These are phyloP conservation scores for Nannoperca australis DNA, from an alignment of 2,797 vertebrate genomes.

Conservation along the genomic window DNA sequence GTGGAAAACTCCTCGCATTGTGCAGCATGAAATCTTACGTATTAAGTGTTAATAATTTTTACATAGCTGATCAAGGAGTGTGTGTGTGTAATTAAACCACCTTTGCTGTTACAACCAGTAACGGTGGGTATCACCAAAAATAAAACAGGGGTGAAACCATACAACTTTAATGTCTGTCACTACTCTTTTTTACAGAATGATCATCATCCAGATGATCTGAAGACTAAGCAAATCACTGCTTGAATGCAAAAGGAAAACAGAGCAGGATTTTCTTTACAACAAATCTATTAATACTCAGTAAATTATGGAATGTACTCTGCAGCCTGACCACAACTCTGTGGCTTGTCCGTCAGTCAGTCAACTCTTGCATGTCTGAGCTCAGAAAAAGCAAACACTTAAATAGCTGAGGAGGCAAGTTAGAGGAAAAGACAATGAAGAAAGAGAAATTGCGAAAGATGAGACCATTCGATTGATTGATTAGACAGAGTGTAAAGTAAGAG, in stretches of 20 bases:
- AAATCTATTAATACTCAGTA: conserved; percentile 39
- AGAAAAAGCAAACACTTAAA: conserved; percentile 19
- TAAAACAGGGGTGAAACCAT: not conserved
- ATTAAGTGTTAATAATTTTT: not conserved
- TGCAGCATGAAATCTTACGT: not conserved
- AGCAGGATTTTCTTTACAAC: conserved; percentile 32
- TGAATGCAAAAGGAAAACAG: conserved; percentile 27
- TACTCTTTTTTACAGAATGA: not conserved
- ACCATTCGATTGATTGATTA: conserved; percentile 13
- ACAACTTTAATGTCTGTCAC: not conserved
- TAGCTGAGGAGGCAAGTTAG: not conserved
- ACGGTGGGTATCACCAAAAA: not conserved
- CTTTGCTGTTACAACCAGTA: not conserved
- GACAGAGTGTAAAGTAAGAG: conserved; percentile 28
- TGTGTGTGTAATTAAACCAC: conserved; percentile 5
- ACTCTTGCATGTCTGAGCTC: conserved; percentile 15
- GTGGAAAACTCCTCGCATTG: not conserved
- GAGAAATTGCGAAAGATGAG: conserved; percentile 15
- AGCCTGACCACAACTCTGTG: conserved; percentile 13
- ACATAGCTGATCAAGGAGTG: not conserved
- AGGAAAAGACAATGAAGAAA: conserved; percentile 7
- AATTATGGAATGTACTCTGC: conserved; percentile 15
- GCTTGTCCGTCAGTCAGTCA: not conserved
- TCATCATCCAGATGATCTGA: conserved; percentile 28
- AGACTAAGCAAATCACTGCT: conserved; percentile 31